Evolutionary conservation across 2,797 vertebrate species (phyloP).

Genomic region (Cynopterus sphinx): DNA sequence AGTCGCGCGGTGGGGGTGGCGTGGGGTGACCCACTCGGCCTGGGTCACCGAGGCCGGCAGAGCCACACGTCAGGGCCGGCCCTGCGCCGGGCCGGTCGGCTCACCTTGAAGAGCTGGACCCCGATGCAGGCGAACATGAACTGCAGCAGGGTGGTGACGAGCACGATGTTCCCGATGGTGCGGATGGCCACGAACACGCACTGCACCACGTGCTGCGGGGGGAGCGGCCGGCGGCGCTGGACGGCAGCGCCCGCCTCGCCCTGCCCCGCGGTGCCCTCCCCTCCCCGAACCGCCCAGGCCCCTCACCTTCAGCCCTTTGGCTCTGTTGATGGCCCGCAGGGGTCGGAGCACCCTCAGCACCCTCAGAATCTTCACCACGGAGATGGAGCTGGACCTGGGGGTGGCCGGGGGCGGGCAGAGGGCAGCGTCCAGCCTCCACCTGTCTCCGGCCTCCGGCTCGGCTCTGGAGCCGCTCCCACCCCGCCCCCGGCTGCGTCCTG

Average conservation of each 20-base stretch:
- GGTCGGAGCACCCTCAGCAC: slow-evolving; percentile 97
- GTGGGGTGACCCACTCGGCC: no score
- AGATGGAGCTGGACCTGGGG: slow-evolving; percentile 96
- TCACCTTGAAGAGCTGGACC: slow-evolving; percentile 98
- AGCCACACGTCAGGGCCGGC: no score
- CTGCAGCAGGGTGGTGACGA: slow-evolving; percentile 95
- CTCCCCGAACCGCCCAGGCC: fast-evolving
- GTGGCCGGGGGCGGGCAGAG: not conserved
- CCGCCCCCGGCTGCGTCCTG: not conserved
- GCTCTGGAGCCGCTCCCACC: not conserved
- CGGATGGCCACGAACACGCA: slow-evolving; percentile 99
- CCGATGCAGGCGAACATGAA: slow-evolving; percentile 99
- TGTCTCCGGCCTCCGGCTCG: fast-evolving
- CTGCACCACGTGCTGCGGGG: slow-evolving; percentile 95
- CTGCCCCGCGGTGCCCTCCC: fast-evolving
- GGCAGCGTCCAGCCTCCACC: not conserved
- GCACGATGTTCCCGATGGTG: slow-evolving; percentile 98
- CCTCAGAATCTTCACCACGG: slow-evolving; percentile 98
- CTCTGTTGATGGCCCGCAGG: slow-evolving; percentile 96
- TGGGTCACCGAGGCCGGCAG: no score
- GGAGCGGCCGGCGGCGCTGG: fast-evolving
- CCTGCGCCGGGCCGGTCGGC: fast-evolving
- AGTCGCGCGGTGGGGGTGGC: fast-evolving
- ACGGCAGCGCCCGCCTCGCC: fast-evolving
- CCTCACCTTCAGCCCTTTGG: slow-evolving; percentile 96